Evolutionary conservation across 2,888 invertebrate species (phyloP), one percentile per base, ranked within the genome.

Genomic region (Meghimatium bilineatum): DNA sequence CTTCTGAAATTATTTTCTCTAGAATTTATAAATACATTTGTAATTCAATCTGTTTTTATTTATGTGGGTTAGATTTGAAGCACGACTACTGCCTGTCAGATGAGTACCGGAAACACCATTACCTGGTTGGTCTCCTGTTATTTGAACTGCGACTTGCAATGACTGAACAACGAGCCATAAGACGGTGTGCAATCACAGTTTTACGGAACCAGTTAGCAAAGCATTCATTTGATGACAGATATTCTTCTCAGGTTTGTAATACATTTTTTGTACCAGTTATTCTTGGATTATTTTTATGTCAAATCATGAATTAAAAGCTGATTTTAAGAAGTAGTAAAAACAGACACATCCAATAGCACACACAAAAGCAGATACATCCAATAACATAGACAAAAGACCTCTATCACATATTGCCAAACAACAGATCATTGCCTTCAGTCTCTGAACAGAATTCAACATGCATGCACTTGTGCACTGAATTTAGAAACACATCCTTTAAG

Each of bases 191-290:
- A 0, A 95, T 99, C 85, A 94, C 95, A 63, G 96, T 97, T 26
- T 94, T 99, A 36, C 95, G 98, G 85, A 97, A 97, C 93, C 94
- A 98, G 86, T 94, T 99, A 89, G 97, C 97, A 17, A 99, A 99
- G 93, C 99, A 99, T 93, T 97, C 98, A 91, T 95, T 97, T 91
- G 99, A 99, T 93, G 97, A 97, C 93, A 95, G 99, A 85, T 98
- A 97, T 93, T 95, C 96, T 89, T 95, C 96, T 89, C 96, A 96
- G 92, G 96, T 96, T 90, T 49, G 83, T 83, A 8, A 44, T 44
- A n/a, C 26, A 6, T 71, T 6, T 71, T 26, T 26, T 63, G 60
- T n/a, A 63, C 60, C 5, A 63, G n/a, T n/a, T 6, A 3, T 34
- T 63, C n/a, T 12, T 10, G 12, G 1, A n/a, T 63, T n/a, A n/a